Evolutionary conservation across 30 jellyfish, hydroid and myxozoan species (phyloP), one percentile per base, ranked within the genome.

Genomic region (Nemopilema nomurai): DNA sequence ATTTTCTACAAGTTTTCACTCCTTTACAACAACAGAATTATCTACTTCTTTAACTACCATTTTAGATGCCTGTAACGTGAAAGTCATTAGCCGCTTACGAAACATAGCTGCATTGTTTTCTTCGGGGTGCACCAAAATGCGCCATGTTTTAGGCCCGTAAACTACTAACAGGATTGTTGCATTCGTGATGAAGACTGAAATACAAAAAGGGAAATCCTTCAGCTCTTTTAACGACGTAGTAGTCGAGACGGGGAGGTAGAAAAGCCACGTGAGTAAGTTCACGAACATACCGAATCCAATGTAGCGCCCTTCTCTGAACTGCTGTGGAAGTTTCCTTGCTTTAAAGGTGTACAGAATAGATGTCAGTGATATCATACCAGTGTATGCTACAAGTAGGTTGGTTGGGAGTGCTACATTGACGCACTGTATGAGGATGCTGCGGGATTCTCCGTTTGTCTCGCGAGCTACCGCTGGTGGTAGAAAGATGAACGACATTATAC

Each of bases 251-350:
- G 97, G 97, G 18, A 89, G 78, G 52, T 78, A 86, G 95, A 80
- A 71, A 50, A 81, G 64, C 99, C 99, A 94, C 20, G 79, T 77
- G 4, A 94, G 70, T 28, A 86, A 66, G 64, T 71, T 81, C 25
- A 89, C 83, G 67, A 90, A 82, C 97, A 90, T 90, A 17, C 92
- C 94, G 20, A 90, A 50, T 25, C 86, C 89, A n/a, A 83, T 83
- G 68, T 69, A 77, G 31, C 86, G 84, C 28, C 96, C 90, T 68
- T 90, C 97, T 24, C 87, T 67, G 80, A 51, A 90, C 30, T 67
- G 76, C 26, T 66, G 66, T 24, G 97, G 97, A 23, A 90, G 79
- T 3, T 90, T 70, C 20, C 93, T 74, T 51, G 97, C 90, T 31
- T 51, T 81, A 69, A 90, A 73, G 20, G 91, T 86, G 51, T 53